These are phyloP conservation scores for Pristiophorus japonicus DNA, from an alignment of 2,113 vertebrate genomes.

Conservation along the genomic window DNA sequence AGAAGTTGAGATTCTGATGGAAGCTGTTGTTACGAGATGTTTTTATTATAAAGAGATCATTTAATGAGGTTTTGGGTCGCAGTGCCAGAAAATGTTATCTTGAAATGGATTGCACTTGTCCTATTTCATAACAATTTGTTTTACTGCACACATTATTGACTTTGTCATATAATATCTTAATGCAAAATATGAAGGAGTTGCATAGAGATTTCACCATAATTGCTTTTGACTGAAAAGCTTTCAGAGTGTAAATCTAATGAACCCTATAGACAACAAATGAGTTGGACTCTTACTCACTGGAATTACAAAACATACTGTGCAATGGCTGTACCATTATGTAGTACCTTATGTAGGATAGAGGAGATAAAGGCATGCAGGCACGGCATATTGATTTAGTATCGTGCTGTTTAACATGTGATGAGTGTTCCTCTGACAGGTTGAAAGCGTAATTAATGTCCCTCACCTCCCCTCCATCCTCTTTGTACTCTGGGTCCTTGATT, in stretches of 20 bases:
- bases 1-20: not conserved
- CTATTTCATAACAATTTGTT: slow-evolving; percentile 19
- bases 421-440: not conserved
- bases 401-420: not conserved
- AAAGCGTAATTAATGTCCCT: not conserved
- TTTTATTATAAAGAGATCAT: slow-evolving; percentile 8
- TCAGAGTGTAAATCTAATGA: slow-evolving; percentile 22
- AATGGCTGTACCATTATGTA: not conserved
- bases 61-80: slow-evolving; percentile 18
- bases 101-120: slow-evolving; percentile 17
- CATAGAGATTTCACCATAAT: not conserved
- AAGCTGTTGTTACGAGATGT: not conserved
- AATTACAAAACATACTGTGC: not conserved
- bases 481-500: not conserved
- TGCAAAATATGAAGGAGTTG: slow-evolving; percentile 14
- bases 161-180: slow-evolving; percentile 40
- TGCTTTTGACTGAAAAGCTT: slow-evolving; percentile 27
- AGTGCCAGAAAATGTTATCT: not conserved
- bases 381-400: not conserved
- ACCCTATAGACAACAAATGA: not conserved
- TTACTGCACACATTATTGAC: slow-evolving; percentile 31
- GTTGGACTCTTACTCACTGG: not conserved
- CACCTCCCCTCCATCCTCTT: too few species aligned
- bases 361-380: not conserved
- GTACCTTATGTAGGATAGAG: not conserved